Evolutionary conservation across 2,113 vertebrate genomes (phyloP).

Genomic region (Lipophrys pholis): DNA sequence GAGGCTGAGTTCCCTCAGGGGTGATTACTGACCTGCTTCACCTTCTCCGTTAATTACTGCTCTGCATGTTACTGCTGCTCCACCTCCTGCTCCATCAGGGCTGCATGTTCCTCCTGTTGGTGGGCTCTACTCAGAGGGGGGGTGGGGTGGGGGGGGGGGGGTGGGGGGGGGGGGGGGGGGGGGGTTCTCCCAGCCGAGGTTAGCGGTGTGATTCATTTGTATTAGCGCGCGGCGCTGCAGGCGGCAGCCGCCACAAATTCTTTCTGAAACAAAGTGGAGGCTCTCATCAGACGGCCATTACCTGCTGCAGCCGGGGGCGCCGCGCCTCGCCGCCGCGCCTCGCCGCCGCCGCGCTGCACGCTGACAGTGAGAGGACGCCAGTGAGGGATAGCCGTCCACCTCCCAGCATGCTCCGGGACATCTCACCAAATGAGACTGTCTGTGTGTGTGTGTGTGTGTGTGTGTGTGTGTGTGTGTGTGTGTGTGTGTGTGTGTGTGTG

Average conservation of each 20-base stretch:
- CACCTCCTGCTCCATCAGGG: slow-evolving; percentile 58
- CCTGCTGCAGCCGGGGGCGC: slow-evolving; percentile 81
- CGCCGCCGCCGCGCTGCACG: slow-evolving; percentile 59
- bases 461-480: slow-evolving; percentile 18
- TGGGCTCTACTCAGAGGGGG: no score
- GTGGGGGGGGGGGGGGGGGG: not conserved
- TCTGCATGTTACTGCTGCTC: slow-evolving; percentile 72
- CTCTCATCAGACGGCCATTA: slow-evolving; percentile 87
- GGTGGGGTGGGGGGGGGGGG: slow-evolving; percentile 5
- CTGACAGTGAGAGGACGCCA: slow-evolving; percentile 77
- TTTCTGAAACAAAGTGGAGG: slow-evolving; percentile 90
- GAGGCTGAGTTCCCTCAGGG: no score
- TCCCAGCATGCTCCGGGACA: slow-evolving; percentile 82
- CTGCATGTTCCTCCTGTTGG: no score
- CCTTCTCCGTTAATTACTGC: no score
- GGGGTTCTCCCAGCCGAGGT: slow-evolving; percentile 45
- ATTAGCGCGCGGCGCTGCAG: slow-evolving; percentile 83
- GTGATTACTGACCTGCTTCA: no score
- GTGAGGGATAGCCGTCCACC: slow-evolving; percentile 85
- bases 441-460: slow-evolving; percentile 45
- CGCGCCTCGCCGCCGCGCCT: slow-evolving; percentile 27
- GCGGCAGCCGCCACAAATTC: slow-evolving; percentile 86
- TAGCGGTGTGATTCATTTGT: slow-evolving; percentile 89
- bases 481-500: not conserved
- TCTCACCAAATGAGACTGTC: slow-evolving; percentile 74